Evolutionary conservation across 2,113 vertebrate species (phyloP), one percentile per base, ranked within the genome.

Genomic region (Rattus norvegicus): DNA sequence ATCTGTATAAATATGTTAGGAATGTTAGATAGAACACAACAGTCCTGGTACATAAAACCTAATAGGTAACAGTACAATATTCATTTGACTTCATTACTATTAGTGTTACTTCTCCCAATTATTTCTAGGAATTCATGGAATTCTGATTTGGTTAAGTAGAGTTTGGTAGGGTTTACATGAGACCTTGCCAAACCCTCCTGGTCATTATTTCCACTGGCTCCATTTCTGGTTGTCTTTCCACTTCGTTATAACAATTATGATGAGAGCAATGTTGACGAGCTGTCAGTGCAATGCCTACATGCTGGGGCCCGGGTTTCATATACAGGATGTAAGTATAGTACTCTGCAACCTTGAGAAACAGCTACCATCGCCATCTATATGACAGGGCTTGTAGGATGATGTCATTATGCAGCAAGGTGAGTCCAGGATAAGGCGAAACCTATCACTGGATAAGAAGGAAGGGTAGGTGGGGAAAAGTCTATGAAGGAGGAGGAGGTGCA

Each of bases 1-100:
- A 88, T 63, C 47, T 76, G 43, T 65, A 59, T 83, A 96, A 96
- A 87, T 92, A 92, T 67, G 24, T 36, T 91, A 85, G 33, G 90
- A 61, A 7, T 59, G 8, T 93, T 96, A 85, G 43, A 54, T 43
- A 89, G 47, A 63, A n/a, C 39, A 28, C 12, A 89, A 10, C 9
- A 92, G n/a, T 73, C 19, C 43, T 61, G 13, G 54, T 75, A 8
- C 67, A 2, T 56, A 87, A 88, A 94, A 36, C 33, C 54, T 61
- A 95, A 83, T 12, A 80, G 17, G 26, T 69, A 84, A 86, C 30
- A 79, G 33, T 19, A 22, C 4, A 56, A 30, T 52, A 67, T 84
- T 92, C 90, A 26, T 73, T 91, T 67, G 43, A 43, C 13, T 95
- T 83, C 30, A 84, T 72, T 17, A 16, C n/a, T 33, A 65, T 88